Percentiles rank a stretch among this genome's conserved stretches.
phyloP scores from a whole-genome alignment of 2,113 vertebrate genomes.

The Sminthopsis crassicaudata region DNA sequence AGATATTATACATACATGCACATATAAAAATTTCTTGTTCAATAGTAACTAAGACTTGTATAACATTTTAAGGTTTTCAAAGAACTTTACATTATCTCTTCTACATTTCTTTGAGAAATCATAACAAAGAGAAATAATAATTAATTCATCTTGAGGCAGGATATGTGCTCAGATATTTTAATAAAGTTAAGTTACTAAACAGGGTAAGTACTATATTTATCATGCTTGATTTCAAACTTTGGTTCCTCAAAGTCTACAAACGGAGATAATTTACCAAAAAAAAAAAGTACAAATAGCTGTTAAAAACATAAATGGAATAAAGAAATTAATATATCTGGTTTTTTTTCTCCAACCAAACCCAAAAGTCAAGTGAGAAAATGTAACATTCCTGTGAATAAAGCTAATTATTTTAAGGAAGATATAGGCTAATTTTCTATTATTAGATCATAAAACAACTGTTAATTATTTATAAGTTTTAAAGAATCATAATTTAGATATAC shows the following conservation, averaged over 20 bases:
- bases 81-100: background rate
- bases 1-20: slow-evolving; percentile 32
- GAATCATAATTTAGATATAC: background rate
- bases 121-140: background rate
- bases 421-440: background rate
- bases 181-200: background rate
- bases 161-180: background rate
- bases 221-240: background rate
- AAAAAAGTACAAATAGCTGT: background rate
- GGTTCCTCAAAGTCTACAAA: background rate
- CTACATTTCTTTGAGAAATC: slow-evolving; percentile 9
- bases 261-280: background rate
- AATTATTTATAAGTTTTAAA: slow-evolving; percentile 14
- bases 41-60: background rate
- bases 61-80: background rate
- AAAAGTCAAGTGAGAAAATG: slow-evolving; percentile 15
- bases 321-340: background rate
- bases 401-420: background rate
- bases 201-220: background rate
- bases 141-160: background rate
- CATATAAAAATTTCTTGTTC: background rate
- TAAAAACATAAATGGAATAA: background rate
- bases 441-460: background rate
- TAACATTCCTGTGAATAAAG: background rate
- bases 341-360: background rate